Evolutionary conservation across 1,140 invertebrate genomes (phyloP).

Genomic region (Microplitis demolitor): DNA sequence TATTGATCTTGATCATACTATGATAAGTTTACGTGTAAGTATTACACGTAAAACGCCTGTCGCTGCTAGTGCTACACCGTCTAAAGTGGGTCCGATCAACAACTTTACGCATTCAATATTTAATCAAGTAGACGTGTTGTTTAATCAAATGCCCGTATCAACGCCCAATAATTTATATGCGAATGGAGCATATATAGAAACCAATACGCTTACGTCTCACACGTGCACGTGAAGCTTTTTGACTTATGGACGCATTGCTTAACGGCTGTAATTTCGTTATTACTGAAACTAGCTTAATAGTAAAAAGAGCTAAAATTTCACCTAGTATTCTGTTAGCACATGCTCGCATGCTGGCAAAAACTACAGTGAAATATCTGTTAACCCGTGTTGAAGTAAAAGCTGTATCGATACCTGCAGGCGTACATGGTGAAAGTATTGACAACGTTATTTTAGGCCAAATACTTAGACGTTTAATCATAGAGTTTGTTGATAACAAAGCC

Average conservation of each 20-base stretch:
- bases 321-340: conserved; percentile 45
- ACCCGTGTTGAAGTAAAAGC: conserved; percentile 48
- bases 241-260: conserved; percentile 37
- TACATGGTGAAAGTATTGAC: conserved; percentile 44
- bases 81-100: conserved; percentile 33
- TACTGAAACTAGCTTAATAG: conserved; percentile 23
- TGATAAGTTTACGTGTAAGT: conserved; percentile 37
- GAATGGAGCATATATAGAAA: conserved; percentile 48
- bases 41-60: conserved; percentile 27
- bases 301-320: conserved; percentile 44
- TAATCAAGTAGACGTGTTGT: conserved; percentile 46
- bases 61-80: no score
- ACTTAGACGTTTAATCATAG: conserved; percentile 23
- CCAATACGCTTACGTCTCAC: conserved; percentile 46
- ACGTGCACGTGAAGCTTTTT: conserved; percentile 46
- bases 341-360: conserved; percentile 42
- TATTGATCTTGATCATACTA: conserved; percentile 49
- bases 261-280: background rate
- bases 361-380: conserved; percentile 52
- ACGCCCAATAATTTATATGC: conserved; percentile 50
- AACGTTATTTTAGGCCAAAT: conserved; percentile 34
- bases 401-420: conserved; percentile 44
- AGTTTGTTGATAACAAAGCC: conserved; percentile 27
- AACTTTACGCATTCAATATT: conserved; percentile 54
- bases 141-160: conserved; percentile 53